Percentiles rank a stretch among this genome's conserved stretches.
Conservation (phyloP, 2,888 invertebrate species). For the Paralinhomoeus sp. region DNA sequence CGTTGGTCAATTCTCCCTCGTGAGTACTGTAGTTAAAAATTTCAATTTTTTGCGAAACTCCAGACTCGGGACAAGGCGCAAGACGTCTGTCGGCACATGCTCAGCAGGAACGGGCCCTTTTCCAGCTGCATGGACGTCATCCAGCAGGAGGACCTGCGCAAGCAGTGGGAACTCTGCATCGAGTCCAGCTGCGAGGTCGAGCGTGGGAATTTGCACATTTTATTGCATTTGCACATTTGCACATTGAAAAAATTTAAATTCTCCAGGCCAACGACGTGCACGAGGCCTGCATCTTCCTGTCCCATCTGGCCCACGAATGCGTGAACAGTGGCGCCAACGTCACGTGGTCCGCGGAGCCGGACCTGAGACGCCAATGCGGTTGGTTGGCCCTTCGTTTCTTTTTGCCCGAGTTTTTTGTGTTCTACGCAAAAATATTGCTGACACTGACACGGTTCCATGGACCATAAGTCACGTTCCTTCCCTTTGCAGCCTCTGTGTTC, state of each 20-base stretch:
- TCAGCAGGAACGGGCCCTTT: constrained; percentile 1
- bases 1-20: too few species aligned
- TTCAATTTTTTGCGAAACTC: not conserved
- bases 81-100: not conserved
- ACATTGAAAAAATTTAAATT: too few species aligned
- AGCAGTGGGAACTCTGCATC: not conserved
- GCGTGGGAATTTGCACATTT: too few species aligned
- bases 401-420: too few species aligned
- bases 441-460: too few species aligned
- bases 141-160: not conserved
- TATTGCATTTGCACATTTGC: too few species aligned
- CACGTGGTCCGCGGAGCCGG: not conserved
- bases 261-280: not conserved
- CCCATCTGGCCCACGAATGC: constrained; percentile 4
- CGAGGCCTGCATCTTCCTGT: constrained; percentile 3
- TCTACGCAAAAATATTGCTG: too few species aligned
- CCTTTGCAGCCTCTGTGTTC: not conserved
- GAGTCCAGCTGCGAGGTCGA: constrained; percentile 2
- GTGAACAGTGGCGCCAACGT: not conserved
- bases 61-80: not conserved
- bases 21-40: too few species aligned
- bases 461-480: too few species aligned
- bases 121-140: constrained; percentile 1
- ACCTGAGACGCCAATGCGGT: not conserved
- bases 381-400: not conserved